Evolutionary conservation across 2,113 vertebrate species (phyloP), one percentile per base, ranked within the genome.

Genomic region (Neodon shergylaensis): DNA sequence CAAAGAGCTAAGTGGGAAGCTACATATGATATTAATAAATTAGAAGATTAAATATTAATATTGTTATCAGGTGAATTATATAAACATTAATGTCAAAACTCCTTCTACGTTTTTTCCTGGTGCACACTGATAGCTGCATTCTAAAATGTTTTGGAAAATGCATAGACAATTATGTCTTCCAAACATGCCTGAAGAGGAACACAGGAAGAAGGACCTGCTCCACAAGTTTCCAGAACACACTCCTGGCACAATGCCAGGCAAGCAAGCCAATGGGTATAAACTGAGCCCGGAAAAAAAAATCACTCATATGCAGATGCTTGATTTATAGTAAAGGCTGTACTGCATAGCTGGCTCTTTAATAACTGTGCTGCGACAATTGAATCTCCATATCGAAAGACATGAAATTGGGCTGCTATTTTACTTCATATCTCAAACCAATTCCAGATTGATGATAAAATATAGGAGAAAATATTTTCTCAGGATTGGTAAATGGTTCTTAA

Each of bases 81-180:
- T 78, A 92, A 73, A 52, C 91, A 94, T 42, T 96, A n/a, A 94
- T 91, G 68, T 63, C 1, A 93, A 96, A 95, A 95, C 13, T 83
- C 36, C 28, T 73, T 96, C 94, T 12, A 88, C 14, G 49, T 86
- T 49, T 81, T 87, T 87, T 81, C 4, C 54, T n/a, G 47, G 52
- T 94, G 24, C 31, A 95, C 93, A 93, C 9, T 54, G 26, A 94
- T 31, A 89, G 73, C 19, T 11, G 90, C 54, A 72, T 79, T 93
- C 54, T 90, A 96, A 96, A 96, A 91, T 68, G 49, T 49, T 70
- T 78, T 79, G 42, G 31, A 93, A 88, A 94, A 93, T 83, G 13
- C n/a, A 86, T 65, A 94, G 86, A 86, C n/a, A 96, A 96, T 49
- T 89, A 65, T 7, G 89, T n/a, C 72, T 31, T 24, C 86, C 31